Evolutionary conservation across 53 echinoderm and acorn worm genomes (phyloP).

Genomic region (Stichopus horrens): DNA sequence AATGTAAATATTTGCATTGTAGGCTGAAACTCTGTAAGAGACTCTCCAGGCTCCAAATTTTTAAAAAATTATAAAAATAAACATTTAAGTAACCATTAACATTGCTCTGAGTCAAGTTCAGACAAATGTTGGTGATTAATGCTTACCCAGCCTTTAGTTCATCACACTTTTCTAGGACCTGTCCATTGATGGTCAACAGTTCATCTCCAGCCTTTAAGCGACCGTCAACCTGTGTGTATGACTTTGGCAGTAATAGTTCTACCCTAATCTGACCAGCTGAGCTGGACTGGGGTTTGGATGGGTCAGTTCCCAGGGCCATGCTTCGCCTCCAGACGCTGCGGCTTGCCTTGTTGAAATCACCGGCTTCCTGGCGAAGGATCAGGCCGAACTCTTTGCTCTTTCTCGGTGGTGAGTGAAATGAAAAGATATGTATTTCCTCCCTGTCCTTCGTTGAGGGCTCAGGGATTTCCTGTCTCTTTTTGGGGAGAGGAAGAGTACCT

Average conservation of each 20-base stretch:
- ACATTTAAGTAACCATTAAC: no score
- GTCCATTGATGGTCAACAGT: slow-evolving; percentile 75
- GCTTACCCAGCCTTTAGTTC: slow-evolving; percentile 81
- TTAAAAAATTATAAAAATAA: no score
- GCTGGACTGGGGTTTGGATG: slow-evolving; percentile 44
- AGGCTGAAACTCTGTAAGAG: no score
- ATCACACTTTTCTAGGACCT: slow-evolving; percentile 80
- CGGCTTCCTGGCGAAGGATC: slow-evolving; percentile 53
- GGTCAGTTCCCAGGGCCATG: slow-evolving; percentile 54
- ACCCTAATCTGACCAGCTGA: slow-evolving; percentile 76
- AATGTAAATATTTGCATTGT: no score
- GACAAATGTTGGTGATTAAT: neutral
- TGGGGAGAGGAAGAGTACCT: slow-evolving; percentile 12
- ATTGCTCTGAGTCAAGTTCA: no score
- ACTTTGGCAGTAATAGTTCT: slow-evolving; percentile 58
- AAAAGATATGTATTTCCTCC: slow-evolving; percentile 75
- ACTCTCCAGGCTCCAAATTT: no score
- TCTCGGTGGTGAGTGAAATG: slow-evolving; percentile 69
- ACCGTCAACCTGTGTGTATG: slow-evolving; percentile 61
- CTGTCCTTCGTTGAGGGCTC: slow-evolving; percentile 52
- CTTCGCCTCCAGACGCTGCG: slow-evolving; percentile 40
- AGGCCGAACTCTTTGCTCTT: slow-evolving; percentile 75
- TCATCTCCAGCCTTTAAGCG: slow-evolving; percentile 80
- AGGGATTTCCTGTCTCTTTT: slow-evolving; percentile 20
- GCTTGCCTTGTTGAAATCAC: slow-evolving; percentile 10